Percentiles rank a stretch among this genome's conserved stretches.
Conservation (phyloP, 1,140 invertebrate species). For the Tetraneura akinire region DNA sequence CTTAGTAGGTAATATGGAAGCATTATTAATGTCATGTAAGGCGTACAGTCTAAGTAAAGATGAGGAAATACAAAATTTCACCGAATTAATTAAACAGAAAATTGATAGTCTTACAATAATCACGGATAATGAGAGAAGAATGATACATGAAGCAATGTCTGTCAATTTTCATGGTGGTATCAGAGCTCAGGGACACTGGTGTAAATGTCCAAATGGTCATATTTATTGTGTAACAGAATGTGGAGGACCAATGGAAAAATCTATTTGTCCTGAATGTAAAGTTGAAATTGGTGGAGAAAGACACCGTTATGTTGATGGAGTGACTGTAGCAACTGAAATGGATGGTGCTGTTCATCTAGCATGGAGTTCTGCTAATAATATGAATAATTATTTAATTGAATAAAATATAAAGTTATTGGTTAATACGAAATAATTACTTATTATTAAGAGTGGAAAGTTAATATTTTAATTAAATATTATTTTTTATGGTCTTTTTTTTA, state of each 20-base stretch:
- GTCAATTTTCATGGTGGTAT: constrained; percentile 57
- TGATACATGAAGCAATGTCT: constrained; percentile 64
- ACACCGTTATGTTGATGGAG: too few species aligned
- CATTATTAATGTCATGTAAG: background rate
- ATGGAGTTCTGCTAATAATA: too few species aligned
- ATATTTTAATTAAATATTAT: too few species aligned
- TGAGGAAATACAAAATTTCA: background rate
- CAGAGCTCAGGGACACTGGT: constrained; percentile 69
- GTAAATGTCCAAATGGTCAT: constrained; percentile 74
- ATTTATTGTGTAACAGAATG: constrained; percentile 72
- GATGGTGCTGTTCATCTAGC: too few species aligned
- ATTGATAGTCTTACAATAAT: too few species aligned
- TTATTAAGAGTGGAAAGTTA: too few species aligned
- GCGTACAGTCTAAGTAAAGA: background rate
- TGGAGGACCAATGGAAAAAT: constrained; percentile 67
- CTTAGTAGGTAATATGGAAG: background rate
- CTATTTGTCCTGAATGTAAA: constrained; percentile 66
- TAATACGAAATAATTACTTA: too few species aligned
- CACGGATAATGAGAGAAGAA: too few species aligned
- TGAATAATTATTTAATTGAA: too few species aligned
- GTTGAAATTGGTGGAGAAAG: constrained; percentile 68
- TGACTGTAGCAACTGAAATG: too few species aligned
- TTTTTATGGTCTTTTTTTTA: too few species aligned
- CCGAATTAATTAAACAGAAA: constrained; percentile 33
- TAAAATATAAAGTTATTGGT: too few species aligned